phyloP scores from a whole-genome alignment of 2,797 vertebrate genomes.

The Jordanella pulchra region DNA sequence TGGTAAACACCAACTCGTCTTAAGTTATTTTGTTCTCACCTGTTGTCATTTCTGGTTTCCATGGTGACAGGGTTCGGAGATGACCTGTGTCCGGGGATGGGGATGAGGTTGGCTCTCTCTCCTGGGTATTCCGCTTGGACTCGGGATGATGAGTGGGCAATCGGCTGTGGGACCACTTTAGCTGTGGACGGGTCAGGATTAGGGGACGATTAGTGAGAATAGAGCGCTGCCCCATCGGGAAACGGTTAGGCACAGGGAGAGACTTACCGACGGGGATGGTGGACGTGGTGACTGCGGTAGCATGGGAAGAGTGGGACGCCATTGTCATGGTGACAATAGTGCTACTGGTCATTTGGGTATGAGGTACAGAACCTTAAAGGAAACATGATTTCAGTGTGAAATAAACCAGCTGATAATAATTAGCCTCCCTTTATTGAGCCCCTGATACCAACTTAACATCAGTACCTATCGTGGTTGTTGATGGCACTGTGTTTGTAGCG shows the following conservation, averaged over 20 bases:
- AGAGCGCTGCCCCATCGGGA: not conserved
- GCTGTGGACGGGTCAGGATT: conserved; percentile 72
- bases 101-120: conserved; percentile 92
- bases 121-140: conserved; percentile 92
- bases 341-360: conserved; percentile 91
- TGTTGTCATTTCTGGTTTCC: conserved; percentile 95
- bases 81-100: conserved; percentile 90
- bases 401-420: not conserved
- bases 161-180: conserved; percentile 98
- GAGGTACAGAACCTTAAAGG: conserved; percentile 86
- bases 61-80: conserved; percentile 96
- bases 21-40: conserved; percentile 70
- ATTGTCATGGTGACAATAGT: conserved; percentile 97
- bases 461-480: conserved; percentile 90
- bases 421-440: not conserved
- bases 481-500: conserved; percentile 93
- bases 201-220: not conserved
- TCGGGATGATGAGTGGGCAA: conserved; percentile 92
- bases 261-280: conserved; percentile 96
- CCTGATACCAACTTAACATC: not conserved
- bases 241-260: not conserved
- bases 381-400: not conserved
- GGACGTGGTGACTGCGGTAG: conserved; percentile 94
- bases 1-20: too few species aligned
- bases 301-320: conserved; percentile 96